Evolutionary conservation across 1,140 invertebrate species (phyloP).

Genomic region (Cotesia typhae): DNA sequence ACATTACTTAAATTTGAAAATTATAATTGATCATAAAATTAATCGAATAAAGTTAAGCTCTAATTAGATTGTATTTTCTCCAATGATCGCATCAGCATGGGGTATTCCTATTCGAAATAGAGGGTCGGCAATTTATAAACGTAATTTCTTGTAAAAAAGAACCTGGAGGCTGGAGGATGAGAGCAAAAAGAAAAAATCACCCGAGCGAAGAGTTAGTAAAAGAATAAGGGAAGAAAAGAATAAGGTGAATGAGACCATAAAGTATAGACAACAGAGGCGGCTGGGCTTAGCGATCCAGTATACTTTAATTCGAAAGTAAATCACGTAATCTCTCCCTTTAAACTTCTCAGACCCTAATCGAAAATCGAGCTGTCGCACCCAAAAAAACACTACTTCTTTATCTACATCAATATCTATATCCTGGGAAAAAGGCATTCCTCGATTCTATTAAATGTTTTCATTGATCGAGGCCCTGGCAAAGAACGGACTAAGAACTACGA

Average conservation of each 20-base stretch:
- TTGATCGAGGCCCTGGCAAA: no score
- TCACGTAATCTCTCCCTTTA: constrained; percentile 33
- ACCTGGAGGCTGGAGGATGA: not conserved
- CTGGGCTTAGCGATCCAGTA: constrained; percentile 24
- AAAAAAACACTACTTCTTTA: constrained; percentile 16
- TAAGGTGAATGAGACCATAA: not conserved
- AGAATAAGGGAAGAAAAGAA: not conserved
- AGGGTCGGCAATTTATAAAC: no score
- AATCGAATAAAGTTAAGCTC: not conserved
- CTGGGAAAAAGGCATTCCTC: not conserved
- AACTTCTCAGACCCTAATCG: constrained; percentile 23
- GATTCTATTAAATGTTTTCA: no score
- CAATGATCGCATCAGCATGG: constrained; percentile 24
- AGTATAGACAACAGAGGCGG: not conserved
- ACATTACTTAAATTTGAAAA: no score
- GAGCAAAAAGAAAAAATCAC: not conserved
- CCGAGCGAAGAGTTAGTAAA: not conserved
- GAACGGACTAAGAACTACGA: not conserved
- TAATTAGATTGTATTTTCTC: constrained; percentile 11
- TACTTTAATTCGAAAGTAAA: constrained; percentile 37
- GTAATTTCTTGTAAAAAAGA: not conserved
- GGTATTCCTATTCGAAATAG: not conserved
- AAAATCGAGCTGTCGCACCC: constrained; percentile 22
- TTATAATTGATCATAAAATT: not conserved
- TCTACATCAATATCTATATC: not conserved